Evolutionary conservation across 2,888 invertebrate species (phyloP).

Genomic region (Sipha maydis): DNA sequence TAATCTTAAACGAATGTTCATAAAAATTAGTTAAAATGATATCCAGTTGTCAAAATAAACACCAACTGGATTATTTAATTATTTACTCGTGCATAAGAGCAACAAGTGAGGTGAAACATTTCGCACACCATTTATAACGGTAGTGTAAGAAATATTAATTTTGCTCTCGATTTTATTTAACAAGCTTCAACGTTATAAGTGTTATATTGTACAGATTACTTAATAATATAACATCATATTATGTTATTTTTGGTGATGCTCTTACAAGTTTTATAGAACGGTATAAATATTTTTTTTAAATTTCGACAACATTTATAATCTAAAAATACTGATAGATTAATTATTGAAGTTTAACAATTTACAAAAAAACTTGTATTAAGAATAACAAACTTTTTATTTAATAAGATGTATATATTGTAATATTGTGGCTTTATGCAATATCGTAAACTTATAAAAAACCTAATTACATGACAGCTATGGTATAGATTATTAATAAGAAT

Average conservation of each 20-base stretch:
- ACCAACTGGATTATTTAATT: slow-evolving; percentile 30
- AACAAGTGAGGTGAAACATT: slow-evolving; percentile 40
- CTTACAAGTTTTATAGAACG: background rate
- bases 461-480: background rate
- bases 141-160: background rate
- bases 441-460: background rate
- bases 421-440: background rate
- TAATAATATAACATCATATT: background rate
- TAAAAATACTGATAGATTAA: too few species aligned
- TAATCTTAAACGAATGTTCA: background rate
- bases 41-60: slow-evolving; percentile 27
- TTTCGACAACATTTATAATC: too few species aligned
- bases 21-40: slow-evolving; percentile 5
- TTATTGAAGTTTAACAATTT: background rate
- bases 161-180: slow-evolving; percentile 14
- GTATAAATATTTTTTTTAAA: background rate
- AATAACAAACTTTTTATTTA: background rate
- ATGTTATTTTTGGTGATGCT: background rate
- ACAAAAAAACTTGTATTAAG: background rate
- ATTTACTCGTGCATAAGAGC: slow-evolving; percentile 36
- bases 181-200: background rate
- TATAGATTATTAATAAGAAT: background rate
- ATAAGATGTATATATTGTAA: background rate
- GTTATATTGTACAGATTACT: background rate
- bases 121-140: slow-evolving; percentile 10